Percentiles rank a stretch among this genome's conserved stretches.
Evolutionary conservation across 2,113 vertebrate species (phyloP).

Genomic region (Vulpes vulpes): DNA sequence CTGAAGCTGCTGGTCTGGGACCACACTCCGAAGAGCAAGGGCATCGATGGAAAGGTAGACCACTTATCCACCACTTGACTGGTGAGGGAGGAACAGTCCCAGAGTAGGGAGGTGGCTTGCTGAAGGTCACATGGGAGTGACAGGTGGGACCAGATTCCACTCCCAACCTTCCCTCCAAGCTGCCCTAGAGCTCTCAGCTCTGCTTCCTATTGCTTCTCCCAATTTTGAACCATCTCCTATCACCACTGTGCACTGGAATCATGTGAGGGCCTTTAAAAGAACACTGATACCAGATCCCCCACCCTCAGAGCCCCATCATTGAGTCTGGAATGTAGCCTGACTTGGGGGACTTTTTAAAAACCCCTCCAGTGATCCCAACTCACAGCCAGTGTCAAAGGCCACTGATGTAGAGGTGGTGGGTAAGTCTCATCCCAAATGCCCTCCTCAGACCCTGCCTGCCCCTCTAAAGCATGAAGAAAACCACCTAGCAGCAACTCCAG

Average conservation of each 20-base stretch:
- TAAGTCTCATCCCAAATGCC: background rate
- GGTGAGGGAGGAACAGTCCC: background rate
- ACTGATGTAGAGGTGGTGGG: background rate
- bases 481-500: background rate
- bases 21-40: background rate
- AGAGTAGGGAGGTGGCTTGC: background rate
- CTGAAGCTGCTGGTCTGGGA: background rate
- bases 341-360: background rate
- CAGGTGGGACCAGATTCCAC: background rate
- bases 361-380: background rate
- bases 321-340: background rate
- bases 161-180: background rate
- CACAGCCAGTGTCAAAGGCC: background rate
- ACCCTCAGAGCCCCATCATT: background rate
- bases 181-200: background rate
- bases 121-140: background rate
- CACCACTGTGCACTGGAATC: background rate
- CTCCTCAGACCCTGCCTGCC: background rate
- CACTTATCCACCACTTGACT: rapidly evolving
- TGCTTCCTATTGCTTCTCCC: background rate
- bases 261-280: background rate
- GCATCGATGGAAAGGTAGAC: background rate
- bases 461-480: background rate
- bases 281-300: background rate
- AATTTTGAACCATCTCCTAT: background rate